Evolutionary conservation across 2,888 invertebrate genomes (phyloP), one percentile per base, ranked within the genome.

Genomic region (Atherix ibis): DNA sequence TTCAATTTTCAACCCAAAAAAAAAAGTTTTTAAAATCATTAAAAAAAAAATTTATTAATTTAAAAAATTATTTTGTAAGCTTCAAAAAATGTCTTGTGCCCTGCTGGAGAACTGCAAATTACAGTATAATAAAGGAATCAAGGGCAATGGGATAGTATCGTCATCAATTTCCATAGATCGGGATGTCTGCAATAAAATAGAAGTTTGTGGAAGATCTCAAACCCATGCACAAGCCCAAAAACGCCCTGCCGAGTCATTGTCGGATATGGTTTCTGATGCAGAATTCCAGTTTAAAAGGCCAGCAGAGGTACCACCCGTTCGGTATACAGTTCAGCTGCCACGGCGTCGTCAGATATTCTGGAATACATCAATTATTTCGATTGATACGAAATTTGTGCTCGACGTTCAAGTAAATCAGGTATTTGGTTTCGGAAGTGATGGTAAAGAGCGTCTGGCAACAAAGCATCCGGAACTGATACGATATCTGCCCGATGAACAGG

Each of bases 391-490:
- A 37, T 75, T 75, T 49, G 67, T 75, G 9, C 64, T 75, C 56
- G 73, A 73, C 41, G 56, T 59, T 12, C 58, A 62, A 36, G 62
- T 58, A 0, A 61, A 61, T 39, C 51, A 54, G 19, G 56, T 57
- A 2, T 59, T 60, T 40, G 60, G 60, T 5, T 58, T 58, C 18
- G 51, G 55, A 8, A 53, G 52, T 1, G 58, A 59, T 34, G 54
- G 70, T 10, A 60, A 70, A 46, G 72, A 73, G 15, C 58, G 72
- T 15, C 48, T 74, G 10, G 72, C 71, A 38, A 68, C 70, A 36
- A 72, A 73, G 47, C 73, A 75, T 58, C 73, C 73, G 1, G 71
- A 73, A 40, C 52, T 74, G 14, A 73, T 75, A 48, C 71, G 71
- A 51, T 76, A 75, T 52, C 59, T 68, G 26, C 71, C 72, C 9